phyloP scores from a whole-genome alignment of 2,797 vertebrate species.

The Scomberomorus guttatus region DNA sequence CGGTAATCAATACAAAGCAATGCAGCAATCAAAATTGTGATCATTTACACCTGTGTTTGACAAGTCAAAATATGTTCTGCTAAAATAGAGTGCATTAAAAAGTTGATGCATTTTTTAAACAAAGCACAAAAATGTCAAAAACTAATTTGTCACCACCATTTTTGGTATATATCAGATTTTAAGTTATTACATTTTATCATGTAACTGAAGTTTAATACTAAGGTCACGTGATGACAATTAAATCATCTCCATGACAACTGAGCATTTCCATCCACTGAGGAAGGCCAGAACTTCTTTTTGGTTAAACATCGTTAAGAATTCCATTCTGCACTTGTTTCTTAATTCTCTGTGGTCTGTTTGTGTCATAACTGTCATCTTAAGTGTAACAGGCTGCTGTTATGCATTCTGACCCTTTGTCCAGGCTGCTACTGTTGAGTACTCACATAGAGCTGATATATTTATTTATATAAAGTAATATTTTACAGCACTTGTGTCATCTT shows the following conservation, averaged over 20 bases:
- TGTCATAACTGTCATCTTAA: too few species aligned
- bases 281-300: slow-evolving; percentile 3
- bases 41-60: slow-evolving; percentile 6
- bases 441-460: background rate
- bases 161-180: background rate
- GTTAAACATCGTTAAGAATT: background rate
- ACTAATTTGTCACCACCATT: background rate
- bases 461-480: background rate
- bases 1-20: background rate
- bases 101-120: background rate
- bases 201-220: background rate
- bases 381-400: background rate
- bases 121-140: slow-evolving; percentile 7
- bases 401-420: background rate
- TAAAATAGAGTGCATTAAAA: background rate
- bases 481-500: slow-evolving; percentile 2
- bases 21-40: slow-evolving; percentile 1
- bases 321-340: background rate
- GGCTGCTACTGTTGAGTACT: too few species aligned
- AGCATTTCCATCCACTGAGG: background rate
- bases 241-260: background rate
- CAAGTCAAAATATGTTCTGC: background rate
- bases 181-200: background rate
- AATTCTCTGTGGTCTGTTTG: too few species aligned
- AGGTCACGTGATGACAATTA: background rate